Conservation (phyloP, 2,113 vertebrate species). For the Mastomys natalensis region DNA sequence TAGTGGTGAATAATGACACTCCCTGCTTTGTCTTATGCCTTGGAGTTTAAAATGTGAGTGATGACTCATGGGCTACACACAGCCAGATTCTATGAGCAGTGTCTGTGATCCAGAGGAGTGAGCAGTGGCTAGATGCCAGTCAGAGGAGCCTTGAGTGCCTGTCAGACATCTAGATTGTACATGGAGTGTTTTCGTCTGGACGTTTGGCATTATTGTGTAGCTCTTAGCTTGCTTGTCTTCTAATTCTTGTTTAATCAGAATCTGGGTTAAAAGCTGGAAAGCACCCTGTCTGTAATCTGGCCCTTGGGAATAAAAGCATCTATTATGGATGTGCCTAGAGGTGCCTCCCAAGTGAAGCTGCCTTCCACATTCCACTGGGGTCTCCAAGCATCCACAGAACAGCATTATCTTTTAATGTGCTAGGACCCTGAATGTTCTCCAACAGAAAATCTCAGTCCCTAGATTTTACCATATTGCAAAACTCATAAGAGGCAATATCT, state of each 20-base stretch:
- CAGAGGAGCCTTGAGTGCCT: background rate
- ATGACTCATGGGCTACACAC: background rate
- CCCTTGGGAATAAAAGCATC: slow-evolving; percentile 44
- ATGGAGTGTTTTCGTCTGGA: slow-evolving; percentile 8
- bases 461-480: background rate
- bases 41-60: background rate
- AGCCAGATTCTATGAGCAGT: background rate
- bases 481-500: background rate
- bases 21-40: background rate
- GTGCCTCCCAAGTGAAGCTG: background rate
- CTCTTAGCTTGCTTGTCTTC: background rate
- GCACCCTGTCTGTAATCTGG: slow-evolving; percentile 16
- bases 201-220: background rate
- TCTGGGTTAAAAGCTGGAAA: slow-evolving; percentile 49
- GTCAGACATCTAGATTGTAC: background rate
- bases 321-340: background rate
- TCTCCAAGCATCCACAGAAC: background rate
- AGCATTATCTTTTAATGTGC: background rate
- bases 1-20: background rate
- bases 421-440: background rate
- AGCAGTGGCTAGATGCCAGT: background rate
- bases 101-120: background rate
- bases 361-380: background rate
- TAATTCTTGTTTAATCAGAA: slow-evolving; percentile 52
- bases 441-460: background rate